These are phyloP conservation scores for Drosophila parthenogenetica DNA, from an alignment of 2,888 invertebrate species.

Conservation along the genomic window DNA sequence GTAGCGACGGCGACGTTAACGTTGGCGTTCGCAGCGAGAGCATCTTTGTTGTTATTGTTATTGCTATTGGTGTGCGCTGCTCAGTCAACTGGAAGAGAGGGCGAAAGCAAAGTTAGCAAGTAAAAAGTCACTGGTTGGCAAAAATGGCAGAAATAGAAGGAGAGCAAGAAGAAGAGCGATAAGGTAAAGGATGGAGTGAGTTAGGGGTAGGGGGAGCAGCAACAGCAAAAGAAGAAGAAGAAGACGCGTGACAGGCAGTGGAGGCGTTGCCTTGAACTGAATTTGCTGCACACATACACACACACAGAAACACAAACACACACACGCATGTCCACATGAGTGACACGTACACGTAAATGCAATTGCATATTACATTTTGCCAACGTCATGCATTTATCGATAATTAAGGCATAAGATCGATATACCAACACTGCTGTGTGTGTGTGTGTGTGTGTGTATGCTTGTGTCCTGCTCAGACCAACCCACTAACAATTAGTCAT, in stretches of 20 bases:
- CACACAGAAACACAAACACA: constrained; percentile 26
- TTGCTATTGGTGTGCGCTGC: constrained; percentile 35
- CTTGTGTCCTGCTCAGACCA: constrained; percentile 13
- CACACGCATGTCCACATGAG: neutral
- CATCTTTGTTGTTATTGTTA: constrained; percentile 10
- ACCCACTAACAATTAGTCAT: constrained; percentile 55
- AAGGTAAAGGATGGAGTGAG: neutral
- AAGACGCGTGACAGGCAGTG: constrained; percentile 25
- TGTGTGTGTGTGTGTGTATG: constrained; percentile 4
- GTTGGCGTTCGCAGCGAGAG: constrained; percentile 15
- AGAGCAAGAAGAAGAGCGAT: neutral
- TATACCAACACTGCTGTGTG: constrained; percentile 34
- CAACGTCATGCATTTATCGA: constrained; percentile 63
- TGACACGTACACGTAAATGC: neutral
- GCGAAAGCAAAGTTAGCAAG: constrained; percentile 24
- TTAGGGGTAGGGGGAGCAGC: neutral
- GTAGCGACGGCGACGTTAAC: constrained; percentile 55
- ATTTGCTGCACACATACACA: constrained; percentile 51
- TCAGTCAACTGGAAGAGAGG: constrained; percentile 65
- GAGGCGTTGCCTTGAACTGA: constrained; percentile 76
- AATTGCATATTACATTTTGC: neutral
- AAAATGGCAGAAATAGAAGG: constrained; percentile 1
- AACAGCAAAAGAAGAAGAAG: neutral
- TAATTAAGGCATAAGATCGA: constrained; percentile 65
- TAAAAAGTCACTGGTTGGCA: constrained; percentile 42